These are phyloP conservation scores for Habrosyne pyritoides DNA, from an alignment of 2,888 invertebrate genomes.

Conservation along the genomic window DNA sequence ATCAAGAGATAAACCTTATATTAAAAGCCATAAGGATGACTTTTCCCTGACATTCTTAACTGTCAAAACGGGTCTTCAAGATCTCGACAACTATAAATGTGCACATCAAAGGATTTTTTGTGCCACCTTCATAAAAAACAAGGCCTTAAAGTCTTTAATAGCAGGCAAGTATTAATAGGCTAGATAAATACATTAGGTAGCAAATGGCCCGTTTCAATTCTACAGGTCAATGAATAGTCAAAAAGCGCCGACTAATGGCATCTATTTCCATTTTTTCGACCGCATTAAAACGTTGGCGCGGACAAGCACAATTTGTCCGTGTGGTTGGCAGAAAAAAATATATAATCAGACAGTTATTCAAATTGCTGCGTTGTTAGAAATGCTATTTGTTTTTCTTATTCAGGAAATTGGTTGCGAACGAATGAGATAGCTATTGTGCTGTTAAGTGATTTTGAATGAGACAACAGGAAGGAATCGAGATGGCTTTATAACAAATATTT, in stretches of 20 bases:
- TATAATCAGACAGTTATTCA: slow-evolving; percentile 21
- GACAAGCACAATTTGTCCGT: slow-evolving; percentile 43
- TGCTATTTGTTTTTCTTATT: slow-evolving; percentile 21
- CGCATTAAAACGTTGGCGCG: slow-evolving; percentile 27
- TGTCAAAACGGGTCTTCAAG: no score
- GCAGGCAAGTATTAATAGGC: no score
- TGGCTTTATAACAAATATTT: no score
- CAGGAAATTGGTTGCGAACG: slow-evolving; percentile 20
- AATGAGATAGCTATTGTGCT: background rate
- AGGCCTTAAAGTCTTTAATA: no score
- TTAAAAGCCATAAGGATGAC: no score
- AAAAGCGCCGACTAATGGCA: slow-evolving; percentile 26
- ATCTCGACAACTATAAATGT: no score
- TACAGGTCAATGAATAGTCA: slow-evolving; percentile 13
- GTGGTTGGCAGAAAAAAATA: slow-evolving; percentile 27
- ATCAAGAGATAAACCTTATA: no score
- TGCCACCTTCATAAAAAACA: no score
- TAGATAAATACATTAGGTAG: background rate
- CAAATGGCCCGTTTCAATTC: background rate
- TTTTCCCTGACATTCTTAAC: no score
- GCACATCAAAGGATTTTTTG: no score
- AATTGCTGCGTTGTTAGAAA: slow-evolving; percentile 22
- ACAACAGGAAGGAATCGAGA: no score
- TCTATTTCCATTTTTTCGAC: slow-evolving; percentile 43
- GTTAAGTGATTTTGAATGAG: background rate